phyloP scores from a whole-genome alignment of 1,140 invertebrate genomes.

The Polypedilum pembai region DNA sequence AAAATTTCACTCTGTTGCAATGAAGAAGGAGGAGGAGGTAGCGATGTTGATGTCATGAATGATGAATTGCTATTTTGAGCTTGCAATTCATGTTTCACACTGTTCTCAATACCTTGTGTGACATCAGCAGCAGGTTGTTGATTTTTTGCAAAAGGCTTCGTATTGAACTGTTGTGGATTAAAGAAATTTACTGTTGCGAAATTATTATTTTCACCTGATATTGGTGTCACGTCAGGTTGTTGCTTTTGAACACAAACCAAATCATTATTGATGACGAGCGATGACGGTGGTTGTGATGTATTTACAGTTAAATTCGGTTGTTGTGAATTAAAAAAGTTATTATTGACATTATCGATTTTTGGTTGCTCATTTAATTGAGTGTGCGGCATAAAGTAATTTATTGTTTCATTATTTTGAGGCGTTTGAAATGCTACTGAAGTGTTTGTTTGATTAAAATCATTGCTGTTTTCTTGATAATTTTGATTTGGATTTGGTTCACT shows the following conservation, averaged over 20 bases:
- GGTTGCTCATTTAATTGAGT: too few relatives aligned
- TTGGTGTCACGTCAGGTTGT: constrained; percentile 3
- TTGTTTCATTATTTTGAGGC: too few relatives aligned
- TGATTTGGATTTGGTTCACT: background rate
- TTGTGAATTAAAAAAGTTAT: too few relatives aligned
- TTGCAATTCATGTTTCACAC: background rate
- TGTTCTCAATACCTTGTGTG: background rate
- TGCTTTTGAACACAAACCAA: too few relatives aligned
- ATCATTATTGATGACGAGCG: too few relatives aligned
- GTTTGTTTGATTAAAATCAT: background rate
- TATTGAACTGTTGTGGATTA: constrained; percentile 19
- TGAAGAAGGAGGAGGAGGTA: background rate
- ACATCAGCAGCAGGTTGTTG: background rate
- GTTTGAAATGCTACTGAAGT: background rate
- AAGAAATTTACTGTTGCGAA: constrained; percentile 15
- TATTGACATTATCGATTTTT: too few relatives aligned
- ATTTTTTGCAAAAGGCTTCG: constrained; percentile 3
- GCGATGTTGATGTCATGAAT: background rate
- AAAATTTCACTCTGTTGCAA: background rate
- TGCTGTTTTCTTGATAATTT: background rate
- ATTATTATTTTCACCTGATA: background rate
- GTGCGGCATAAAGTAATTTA: too few relatives aligned
- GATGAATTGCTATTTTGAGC: background rate
- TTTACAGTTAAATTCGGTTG: too few relatives aligned
- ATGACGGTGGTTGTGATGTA: too few relatives aligned